Percentiles rank a stretch among this genome's conserved stretches.
These are phyloP conservation scores for Rhogogaster chlorosoma DNA, from an alignment of 2,888 invertebrate genomes.

Conservation along the genomic window DNA sequence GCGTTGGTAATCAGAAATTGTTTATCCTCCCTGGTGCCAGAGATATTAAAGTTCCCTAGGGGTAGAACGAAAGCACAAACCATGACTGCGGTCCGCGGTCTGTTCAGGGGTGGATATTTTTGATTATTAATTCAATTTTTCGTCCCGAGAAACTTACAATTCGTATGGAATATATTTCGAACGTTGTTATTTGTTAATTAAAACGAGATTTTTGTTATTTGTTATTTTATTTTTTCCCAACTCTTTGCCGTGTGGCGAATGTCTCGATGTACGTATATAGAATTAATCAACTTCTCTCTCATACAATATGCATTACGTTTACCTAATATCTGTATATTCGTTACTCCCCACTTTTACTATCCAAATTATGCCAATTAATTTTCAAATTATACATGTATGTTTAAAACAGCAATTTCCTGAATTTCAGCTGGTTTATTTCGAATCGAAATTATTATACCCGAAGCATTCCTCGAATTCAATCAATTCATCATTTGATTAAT, in stretches of 20 bases:
- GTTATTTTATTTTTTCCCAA: too few relatives aligned
- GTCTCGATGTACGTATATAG: too few relatives aligned
- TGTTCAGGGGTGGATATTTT: neutral
- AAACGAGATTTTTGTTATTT: neutral
- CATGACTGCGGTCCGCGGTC: neutral
- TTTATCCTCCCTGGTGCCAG: neutral
- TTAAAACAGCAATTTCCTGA: neutral
- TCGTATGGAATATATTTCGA: neutral
- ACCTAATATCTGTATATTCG: neutral
- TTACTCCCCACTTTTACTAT: neutral
- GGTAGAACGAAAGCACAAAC: neutral
- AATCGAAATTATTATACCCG: neutral
- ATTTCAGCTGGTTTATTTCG: neutral
- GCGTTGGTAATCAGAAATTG: neutral
- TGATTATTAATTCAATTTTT: constrained; percentile 10
- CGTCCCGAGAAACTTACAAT: neutral
- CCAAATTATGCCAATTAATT: neutral
- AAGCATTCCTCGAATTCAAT: neutral
- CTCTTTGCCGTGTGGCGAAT: too few relatives aligned
- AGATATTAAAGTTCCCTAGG: neutral
- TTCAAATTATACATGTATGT: neutral
- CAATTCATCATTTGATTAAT: neutral
- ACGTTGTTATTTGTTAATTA: neutral
- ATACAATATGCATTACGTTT: neutral
- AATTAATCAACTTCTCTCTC: neutral